Evolutionary conservation across 2,888 invertebrate species (phyloP), one percentile per base, ranked within the genome.

Genomic region (Oscheius sp.): DNA sequence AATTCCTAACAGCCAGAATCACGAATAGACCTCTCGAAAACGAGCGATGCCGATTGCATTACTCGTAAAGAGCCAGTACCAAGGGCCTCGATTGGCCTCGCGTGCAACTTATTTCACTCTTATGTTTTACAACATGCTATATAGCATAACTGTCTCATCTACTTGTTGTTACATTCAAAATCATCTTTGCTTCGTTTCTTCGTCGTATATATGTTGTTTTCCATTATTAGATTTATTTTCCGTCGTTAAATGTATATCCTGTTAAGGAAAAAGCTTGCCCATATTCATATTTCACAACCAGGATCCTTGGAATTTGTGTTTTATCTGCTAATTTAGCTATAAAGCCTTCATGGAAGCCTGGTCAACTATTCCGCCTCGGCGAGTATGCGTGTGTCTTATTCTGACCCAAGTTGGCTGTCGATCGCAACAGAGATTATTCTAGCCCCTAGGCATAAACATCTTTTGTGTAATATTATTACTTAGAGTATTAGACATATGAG

Each of bases 31-130:
- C 44, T 6, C 59, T n/a, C 59, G n/a, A n/a, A n/a, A 26, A 24
- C 24, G 41, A 26, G 59, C 28, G 59, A 36, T 22, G 57, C 36
- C 38, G 41, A 59, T 59, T 59, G 59, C 59, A 59, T 59, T 59
- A 59, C 59, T 59, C 41, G 59, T 24, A 24, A 24, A 14, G 22
- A 36, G 36, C n/a, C 8, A 49, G 36, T 54, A 24, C 36, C 33
- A 28, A 20, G 28, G 28, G 14, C 36, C 14, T 30, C 26, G 54
- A 54, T 54, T 54, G 54, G 33, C 24, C 54, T 54, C 36, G 32
- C 28, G 32, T 33, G 33, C 54, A 54, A 54, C 54, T 54, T 51
- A 51, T 51, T 51, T 33, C 54, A 32, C 20, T 20, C 41, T 41
- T 41, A 41, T 41, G 36, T 14, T 36, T 36, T 36, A 36, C 8